Percentiles rank a stretch among this genome's conserved stretches.
phyloP scores from a whole-genome alignment of 2,888 invertebrate species.

The Chesias legatella region DNA sequence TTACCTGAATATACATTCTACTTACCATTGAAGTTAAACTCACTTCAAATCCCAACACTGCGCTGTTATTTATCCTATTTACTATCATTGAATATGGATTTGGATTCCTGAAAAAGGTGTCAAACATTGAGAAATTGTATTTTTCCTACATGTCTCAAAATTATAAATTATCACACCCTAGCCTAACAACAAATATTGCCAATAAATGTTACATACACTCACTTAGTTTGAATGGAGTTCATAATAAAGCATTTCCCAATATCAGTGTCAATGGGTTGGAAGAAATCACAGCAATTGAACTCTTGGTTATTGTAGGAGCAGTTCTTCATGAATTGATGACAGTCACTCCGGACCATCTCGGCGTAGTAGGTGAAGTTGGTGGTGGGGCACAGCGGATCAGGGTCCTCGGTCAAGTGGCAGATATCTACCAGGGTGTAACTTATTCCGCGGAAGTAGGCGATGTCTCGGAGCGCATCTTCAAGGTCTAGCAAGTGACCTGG shows the following conservation, averaged over 20 bases:
- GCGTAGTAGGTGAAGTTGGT: slow-evolving; percentile 82
- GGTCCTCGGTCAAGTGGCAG: slow-evolving; percentile 71
- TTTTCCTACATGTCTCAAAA: too few relatives aligned
- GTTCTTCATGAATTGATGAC: slow-evolving; percentile 65
- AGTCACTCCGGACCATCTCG: slow-evolving; percentile 73
- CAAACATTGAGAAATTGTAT: too few relatives aligned
- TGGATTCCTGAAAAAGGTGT: slow-evolving; percentile 41
- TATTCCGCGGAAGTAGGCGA: slow-evolving; percentile 84
- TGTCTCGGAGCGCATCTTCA: slow-evolving; percentile 85
- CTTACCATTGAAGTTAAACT: slow-evolving; percentile 70
- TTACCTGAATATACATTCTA: slow-evolving; percentile 2
- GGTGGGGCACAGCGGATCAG: slow-evolving; percentile 78
- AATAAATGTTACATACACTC: too few relatives aligned
- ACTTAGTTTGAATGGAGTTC: slow-evolving; percentile 81
- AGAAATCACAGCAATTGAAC: slow-evolving; percentile 83
- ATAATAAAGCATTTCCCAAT: slow-evolving; percentile 81
- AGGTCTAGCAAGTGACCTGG: slow-evolving; percentile 83
- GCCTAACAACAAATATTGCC: too few relatives aligned
- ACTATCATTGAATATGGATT: slow-evolving; percentile 72
- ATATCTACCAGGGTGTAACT: slow-evolving; percentile 83
- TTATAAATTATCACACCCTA: too few relatives aligned
- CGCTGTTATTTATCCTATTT: slow-evolving; percentile 71
- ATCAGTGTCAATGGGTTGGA: slow-evolving; percentile 80
- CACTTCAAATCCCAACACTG: slow-evolving; percentile 72
- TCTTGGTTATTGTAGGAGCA: slow-evolving; percentile 75